Conservation (phyloP, 2,797 vertebrate genomes). For the Acanthurus tractus region DNA sequence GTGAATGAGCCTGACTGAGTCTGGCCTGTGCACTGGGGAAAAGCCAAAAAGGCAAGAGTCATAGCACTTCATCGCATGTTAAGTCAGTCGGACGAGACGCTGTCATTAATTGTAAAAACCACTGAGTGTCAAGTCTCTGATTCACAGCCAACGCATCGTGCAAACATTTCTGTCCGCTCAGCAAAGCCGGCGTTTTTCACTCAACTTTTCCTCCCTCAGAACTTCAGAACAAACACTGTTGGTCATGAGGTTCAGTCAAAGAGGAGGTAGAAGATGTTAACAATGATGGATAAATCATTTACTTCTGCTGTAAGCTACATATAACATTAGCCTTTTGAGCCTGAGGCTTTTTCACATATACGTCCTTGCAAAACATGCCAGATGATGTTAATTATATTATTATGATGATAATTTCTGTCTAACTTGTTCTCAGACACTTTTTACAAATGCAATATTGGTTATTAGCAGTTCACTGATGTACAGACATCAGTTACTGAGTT, state of each 20-base stretch:
- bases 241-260: too few relatives aligned
- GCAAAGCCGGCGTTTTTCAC: slow-evolving; percentile 64
- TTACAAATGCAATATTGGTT: too few relatives aligned
- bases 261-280: not conserved
- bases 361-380: not conserved
- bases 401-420: not conserved
- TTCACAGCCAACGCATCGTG: slow-evolving; percentile 71
- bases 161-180: slow-evolving; percentile 71
- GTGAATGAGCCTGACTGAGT: slow-evolving; percentile 39
- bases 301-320: not conserved
- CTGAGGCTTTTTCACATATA: not conserved
- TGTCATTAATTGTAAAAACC: slow-evolving; percentile 82
- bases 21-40: slow-evolving; percentile 41
- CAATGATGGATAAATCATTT: not conserved
- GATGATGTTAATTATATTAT: not conserved
- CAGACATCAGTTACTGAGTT: not conserved
- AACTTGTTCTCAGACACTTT: not conserved
- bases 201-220: too few relatives aligned
- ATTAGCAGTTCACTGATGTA: not conserved
- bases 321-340: not conserved
- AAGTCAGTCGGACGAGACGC: slow-evolving; percentile 69
- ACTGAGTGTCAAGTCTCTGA: slow-evolving; percentile 76
- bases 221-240: too few relatives aligned
- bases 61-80: slow-evolving; percentile 61
- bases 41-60: slow-evolving; percentile 62